Base-by-base conservation (phyloP, 2,113 vertebrate species). In the Echinops telfairi region DNA sequence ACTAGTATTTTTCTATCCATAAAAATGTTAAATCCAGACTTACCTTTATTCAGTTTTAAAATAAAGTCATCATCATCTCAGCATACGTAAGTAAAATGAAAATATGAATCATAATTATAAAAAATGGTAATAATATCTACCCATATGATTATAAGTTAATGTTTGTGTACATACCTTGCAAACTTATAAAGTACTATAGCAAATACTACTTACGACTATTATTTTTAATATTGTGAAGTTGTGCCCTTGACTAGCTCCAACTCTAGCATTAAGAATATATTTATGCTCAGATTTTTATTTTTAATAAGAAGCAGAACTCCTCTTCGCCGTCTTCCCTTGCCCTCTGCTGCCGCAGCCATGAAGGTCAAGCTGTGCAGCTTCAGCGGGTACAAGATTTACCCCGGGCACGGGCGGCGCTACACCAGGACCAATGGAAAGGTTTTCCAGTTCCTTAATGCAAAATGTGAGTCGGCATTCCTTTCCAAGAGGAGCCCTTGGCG, bases 31-130 rank as follows among this genome's bases (percentile, higher is more conserved):
- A 53, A 78, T 66, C 20, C 47, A 89, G 29, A 86, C 58, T 94
- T 95, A 22, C 27, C 75, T 84, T 79, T 91, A 76, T 80, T 90
- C 58, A 75, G 2, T 85, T 94, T 79, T 73, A 96, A 94, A 94
- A 90, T 88, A 62, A 87, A 90, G 89, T 81, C 40, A 90, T 81
- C 68, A 83, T 2, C 40, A 81, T 2, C 40, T 89, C 84, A 82
- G 19, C 31, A 92, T 94, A 91, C 83, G 78, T 88, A 90, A 92
- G 40, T 73, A 81, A 90, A 92, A 47, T 64, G 6, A 85, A 58
- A 96, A 73, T 27, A 12, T 12, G n/a, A 53, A 53, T 10, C 10
- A 11, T 53, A 53, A 53, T 53, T 53, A 14, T 53, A 53, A 53
- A 53, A 53, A 53, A 40, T 87, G 16, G 58, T 92, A 93, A 76